Percentiles rank a stretch among this genome's conserved stretches.
These are phyloP conservation scores for Dendrolimus pini DNA, from an alignment of 2,888 invertebrate species.

Conservation along the genomic window DNA sequence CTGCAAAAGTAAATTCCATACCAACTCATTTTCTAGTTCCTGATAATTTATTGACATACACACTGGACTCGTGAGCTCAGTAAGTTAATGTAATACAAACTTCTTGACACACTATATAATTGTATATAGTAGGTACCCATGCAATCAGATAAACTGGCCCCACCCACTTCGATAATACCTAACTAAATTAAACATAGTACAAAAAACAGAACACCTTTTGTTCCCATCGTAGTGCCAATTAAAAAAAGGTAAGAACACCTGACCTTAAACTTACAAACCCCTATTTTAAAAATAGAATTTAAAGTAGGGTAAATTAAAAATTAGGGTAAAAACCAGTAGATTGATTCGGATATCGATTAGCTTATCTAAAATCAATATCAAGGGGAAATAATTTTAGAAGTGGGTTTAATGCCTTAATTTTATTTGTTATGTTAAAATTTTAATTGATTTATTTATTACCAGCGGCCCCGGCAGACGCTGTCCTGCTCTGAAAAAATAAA, in stretches of 20 bases:
- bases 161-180: not conserved
- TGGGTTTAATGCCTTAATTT: conserved; percentile 2
- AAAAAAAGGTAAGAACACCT: conserved; percentile 11
- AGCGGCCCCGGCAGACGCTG: too few relatives aligned
- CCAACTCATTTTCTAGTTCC: too few relatives aligned
- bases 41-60: too few relatives aligned
- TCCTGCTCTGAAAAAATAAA: too few relatives aligned
- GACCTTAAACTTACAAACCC: conserved; percentile 23
- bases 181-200: not conserved
- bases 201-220: conserved; percentile 2
- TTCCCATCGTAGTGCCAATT: not conserved
- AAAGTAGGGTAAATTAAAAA: conserved; percentile 18
- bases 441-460: too few relatives aligned
- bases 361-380: conserved; percentile 64
- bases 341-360: conserved; percentile 47
- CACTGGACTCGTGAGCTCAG: too few relatives aligned
- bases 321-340: conserved; percentile 39
- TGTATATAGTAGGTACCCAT: too few relatives aligned
- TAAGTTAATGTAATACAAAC: too few relatives aligned
- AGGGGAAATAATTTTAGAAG: conserved; percentile 5
- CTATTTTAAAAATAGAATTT: conserved; percentile 37
- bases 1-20: too few relatives aligned
- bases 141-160: not conserved
- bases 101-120: too few relatives aligned
- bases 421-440: too few relatives aligned